Conservation (phyloP, 2,888 invertebrate genomes). For the Phanerotoma sp. region DNA sequence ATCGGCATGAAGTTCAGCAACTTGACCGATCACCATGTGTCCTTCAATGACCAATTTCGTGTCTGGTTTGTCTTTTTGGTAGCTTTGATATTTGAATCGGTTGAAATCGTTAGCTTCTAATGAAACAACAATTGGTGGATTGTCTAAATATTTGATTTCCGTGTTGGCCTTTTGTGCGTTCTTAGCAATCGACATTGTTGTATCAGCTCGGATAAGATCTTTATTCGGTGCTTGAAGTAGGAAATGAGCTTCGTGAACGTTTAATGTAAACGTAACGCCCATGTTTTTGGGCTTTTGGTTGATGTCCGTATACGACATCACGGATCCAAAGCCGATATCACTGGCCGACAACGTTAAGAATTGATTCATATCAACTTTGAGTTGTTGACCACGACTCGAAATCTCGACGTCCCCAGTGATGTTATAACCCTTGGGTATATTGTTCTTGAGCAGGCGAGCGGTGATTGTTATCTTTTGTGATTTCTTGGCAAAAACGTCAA, state of each 20-base stretch:
- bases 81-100: constrained; percentile 61
- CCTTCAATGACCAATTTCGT: constrained; percentile 62
- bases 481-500: constrained; percentile 65
- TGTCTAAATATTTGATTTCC: constrained; percentile 60
- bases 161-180: constrained; percentile 61
- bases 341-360: constrained; percentile 47
- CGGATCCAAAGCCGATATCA: constrained; percentile 48
- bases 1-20: constrained; percentile 65
- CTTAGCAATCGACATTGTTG: constrained; percentile 59
- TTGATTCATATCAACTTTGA: constrained; percentile 51
- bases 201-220: constrained; percentile 61
- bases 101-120: constrained; percentile 63
- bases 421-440: constrained; percentile 54
- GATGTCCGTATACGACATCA: constrained; percentile 51
- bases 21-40: constrained; percentile 64
- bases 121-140: constrained; percentile 58
- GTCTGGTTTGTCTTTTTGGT: constrained; percentile 59
- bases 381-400: constrained; percentile 58
- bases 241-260: constrained; percentile 36
- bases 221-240: constrained; percentile 57
- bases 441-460: constrained; percentile 45
- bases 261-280: constrained; percentile 39
- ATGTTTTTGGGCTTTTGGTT: constrained; percentile 50
- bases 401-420: constrained; percentile 54
- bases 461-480: constrained; percentile 61